Conservation (phyloP, 2,113 vertebrate genomes). For the Tragelaphus strepsiceros region DNA sequence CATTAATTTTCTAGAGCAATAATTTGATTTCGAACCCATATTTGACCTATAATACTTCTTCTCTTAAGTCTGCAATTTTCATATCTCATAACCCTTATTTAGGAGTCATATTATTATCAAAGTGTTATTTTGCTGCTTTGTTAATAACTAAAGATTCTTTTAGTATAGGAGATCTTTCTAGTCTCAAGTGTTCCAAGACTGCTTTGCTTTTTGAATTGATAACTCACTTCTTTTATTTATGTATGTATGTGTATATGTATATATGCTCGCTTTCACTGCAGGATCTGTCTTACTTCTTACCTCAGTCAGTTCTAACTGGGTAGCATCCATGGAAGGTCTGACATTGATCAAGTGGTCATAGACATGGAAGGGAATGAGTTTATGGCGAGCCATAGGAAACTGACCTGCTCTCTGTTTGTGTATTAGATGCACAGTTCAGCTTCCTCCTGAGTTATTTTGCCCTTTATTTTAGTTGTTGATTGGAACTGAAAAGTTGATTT, state of each 20-base stretch:
- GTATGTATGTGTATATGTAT: background rate
- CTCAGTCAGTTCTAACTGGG: background rate
- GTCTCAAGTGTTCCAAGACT: background rate
- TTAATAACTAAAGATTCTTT: background rate
- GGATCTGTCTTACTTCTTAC: background rate
- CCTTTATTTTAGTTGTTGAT: background rate
- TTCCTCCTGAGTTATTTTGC: background rate
- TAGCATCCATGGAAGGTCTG: background rate
- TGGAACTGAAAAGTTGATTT: background rate
- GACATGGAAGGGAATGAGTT: background rate
- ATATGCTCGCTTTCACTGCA: background rate
- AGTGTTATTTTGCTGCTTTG: background rate
- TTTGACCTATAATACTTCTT: background rate
- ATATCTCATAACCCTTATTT: background rate
- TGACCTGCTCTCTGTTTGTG: background rate
- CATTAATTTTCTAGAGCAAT: background rate
- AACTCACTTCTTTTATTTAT: background rate
- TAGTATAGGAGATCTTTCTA: background rate
- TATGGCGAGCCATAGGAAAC: background rate
- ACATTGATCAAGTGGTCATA: background rate
- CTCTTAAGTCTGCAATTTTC: background rate
- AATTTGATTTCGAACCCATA: background rate
- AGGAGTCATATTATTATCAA: background rate
- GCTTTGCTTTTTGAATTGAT: background rate
- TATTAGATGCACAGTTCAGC: background rate